Evolutionary conservation across 2,888 invertebrate species (phyloP), one percentile per base, ranked within the genome.

Genomic region (Hipparchia sbordonii): DNA sequence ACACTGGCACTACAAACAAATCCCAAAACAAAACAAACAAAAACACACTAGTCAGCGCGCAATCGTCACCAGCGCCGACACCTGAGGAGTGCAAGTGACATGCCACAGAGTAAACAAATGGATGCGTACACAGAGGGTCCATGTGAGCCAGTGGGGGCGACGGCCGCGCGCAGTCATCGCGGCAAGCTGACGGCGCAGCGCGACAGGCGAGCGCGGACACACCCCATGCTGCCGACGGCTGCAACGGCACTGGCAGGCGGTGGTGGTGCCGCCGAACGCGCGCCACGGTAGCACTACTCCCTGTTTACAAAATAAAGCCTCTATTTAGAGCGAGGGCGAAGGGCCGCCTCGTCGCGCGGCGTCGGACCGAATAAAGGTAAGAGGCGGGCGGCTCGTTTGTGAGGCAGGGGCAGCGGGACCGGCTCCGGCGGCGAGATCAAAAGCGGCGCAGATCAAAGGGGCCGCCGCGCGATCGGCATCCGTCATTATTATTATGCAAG

Each of bases 401-500:
- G 90, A 85, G 87, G 89, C 88, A 88, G 91, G 90, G 90, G 91
- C 91, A 88, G 88, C 86, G 89, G 86, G 90, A 89, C 91, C 91
- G 91, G 91, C 90, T 89, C 87, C 85, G 89, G 88, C 92, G 92
- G 93, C 87, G 85, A 93, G 90, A 93, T 93, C 93, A 93, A 93
- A 93, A 84, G 91, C 87, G 85, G 85, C 87, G 86, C 89, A 89
- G 93, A 93, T 93, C 93, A 93, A 93, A 93, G 92, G 89, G 81
- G 89, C 93, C 93, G 93, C 92, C 89, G 91, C 92, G 93, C 93
- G 93, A 93, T 93, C 93, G 93, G 93, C 93, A 93, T 93, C 93
- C 93, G 93, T 93, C 93, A 93, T 93, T 93, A 93, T 93, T 93
- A 93, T 93, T 93, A 93, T 93, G 93, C 93, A 93, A 93, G 93